A percentile compares a stretch with the other conserved stretches of the same genome.
Conservation (phyloP, 2,888 invertebrate genomes). For the Acronicta leporina region DNA sequence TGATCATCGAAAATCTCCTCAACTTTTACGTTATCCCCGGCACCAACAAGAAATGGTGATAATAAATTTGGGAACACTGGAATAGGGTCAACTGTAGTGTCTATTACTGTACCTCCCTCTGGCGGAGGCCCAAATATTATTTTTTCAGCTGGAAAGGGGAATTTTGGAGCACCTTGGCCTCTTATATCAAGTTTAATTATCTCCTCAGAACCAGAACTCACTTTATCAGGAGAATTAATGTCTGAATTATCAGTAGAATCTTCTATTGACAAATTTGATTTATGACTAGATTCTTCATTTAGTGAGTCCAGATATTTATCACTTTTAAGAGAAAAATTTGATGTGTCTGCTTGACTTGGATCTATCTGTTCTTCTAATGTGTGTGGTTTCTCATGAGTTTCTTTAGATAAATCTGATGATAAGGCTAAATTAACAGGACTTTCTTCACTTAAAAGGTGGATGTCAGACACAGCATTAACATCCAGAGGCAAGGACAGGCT, state of each 20-base stretch:
- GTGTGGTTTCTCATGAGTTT: conserved; percentile 51
- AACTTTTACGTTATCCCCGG: conserved; percentile 68
- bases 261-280: conserved; percentile 59
- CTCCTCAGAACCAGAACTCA: conserved; percentile 82
- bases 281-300: conserved; percentile 72
- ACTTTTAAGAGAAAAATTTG: conserved; percentile 72
- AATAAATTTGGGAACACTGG: conserved; percentile 78
- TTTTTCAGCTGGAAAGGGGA: conserved; percentile 74
- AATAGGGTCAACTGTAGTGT: conserved; percentile 68
- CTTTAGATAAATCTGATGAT: conserved; percentile 78
- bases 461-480: conserved; percentile 71
- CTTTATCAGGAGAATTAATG: conserved; percentile 63
- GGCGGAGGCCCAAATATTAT: conserved; percentile 85
- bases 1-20: conserved; percentile 70
- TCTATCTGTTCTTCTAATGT: conserved; percentile 41
- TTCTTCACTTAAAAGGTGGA: conserved; percentile 79
- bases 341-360: conserved; percentile 56
- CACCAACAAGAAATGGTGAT: conserved; percentile 80
- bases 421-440: conserved; percentile 79
- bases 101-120: conserved; percentile 74
- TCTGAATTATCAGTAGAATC: conserved; percentile 60
- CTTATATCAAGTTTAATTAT: conserved; percentile 86
- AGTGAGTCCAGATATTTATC: conserved; percentile 77
- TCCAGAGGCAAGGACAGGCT: conserved; percentile 78
- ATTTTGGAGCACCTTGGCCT: conserved; percentile 79